Conservation (phyloP, 2,797 vertebrate species). For the Pseudopleuronectes americanus region DNA sequence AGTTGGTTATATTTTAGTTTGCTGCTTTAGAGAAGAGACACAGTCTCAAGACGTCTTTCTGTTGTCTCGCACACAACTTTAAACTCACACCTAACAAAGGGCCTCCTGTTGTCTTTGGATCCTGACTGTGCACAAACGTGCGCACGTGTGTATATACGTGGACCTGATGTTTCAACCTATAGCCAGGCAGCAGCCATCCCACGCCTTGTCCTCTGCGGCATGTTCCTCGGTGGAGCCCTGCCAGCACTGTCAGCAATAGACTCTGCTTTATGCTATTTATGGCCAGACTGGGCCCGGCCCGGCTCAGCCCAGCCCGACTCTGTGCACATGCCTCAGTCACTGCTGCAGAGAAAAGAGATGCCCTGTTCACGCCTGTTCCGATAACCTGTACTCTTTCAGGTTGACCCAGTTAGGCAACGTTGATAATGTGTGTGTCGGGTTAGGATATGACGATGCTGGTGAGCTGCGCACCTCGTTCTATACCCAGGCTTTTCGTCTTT, state of each 20-base stretch:
- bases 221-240: conserved; percentile 67
- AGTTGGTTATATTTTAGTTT: not conserved
- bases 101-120: not conserved
- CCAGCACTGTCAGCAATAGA: conserved; percentile 67
- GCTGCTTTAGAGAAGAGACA: no score
- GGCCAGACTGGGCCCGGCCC: conserved; percentile 51
- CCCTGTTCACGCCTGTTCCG: conserved; percentile 21
- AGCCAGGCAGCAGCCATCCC: conserved; percentile 55
- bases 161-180: conserved; percentile 22
- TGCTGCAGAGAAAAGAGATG: conserved; percentile 57
- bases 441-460: not conserved
- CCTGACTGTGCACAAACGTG: not conserved
- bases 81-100: not conserved
- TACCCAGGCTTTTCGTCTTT: not conserved
- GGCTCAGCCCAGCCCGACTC: conserved; percentile 22
- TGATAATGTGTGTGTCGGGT: conserved; percentile 4
- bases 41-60: not conserved
- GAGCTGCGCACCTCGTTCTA: not conserved
- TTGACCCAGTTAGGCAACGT: conserved; percentile 31
- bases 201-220: conserved; percentile 70
- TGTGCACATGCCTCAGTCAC: conserved; percentile 21
- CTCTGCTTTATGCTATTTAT: conserved; percentile 71
- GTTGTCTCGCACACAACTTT: not conserved
- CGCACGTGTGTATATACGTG: not conserved
- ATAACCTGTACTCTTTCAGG: conserved; percentile 4